Conservation (phyloP, 2,797 vertebrate species). For the Acanthiza pusilla region DNA sequence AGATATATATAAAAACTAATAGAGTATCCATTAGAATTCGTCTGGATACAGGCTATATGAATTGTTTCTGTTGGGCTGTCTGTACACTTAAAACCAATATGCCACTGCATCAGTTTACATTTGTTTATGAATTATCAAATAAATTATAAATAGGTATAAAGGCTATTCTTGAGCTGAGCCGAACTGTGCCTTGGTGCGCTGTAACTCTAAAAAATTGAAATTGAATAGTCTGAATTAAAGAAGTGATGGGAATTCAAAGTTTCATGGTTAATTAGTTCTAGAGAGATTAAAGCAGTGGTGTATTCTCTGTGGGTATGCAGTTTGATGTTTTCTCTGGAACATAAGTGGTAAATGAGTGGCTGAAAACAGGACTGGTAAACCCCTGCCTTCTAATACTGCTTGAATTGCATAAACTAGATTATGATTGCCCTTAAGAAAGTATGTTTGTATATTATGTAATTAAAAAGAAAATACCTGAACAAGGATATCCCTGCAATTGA, state of each 20-base stretch:
- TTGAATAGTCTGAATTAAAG: background rate
- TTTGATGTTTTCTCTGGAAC: background rate
- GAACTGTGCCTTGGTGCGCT: background rate
- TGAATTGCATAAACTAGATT: background rate
- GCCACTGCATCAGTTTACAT: background rate
- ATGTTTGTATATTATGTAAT: background rate
- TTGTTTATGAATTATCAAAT: background rate
- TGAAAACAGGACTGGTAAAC: background rate
- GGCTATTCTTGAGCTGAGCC: background rate
- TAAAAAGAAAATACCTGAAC: background rate
- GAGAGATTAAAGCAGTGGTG: background rate
- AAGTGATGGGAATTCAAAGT: background rate
- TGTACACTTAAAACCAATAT: background rate
- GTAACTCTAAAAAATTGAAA: background rate
- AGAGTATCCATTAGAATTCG: background rate
- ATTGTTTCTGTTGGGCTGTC: background rate
- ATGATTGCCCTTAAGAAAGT: background rate
- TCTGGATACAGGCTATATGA: background rate
- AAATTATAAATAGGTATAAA: background rate
- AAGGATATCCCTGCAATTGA: background rate
- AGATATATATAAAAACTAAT: background rate
- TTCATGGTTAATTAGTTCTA: background rate
- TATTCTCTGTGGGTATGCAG: background rate
- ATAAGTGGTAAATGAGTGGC: background rate
- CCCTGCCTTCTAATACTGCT: background rate